Percentiles rank a stretch among this genome's conserved stretches.
Evolutionary conservation across 2,888 invertebrate species (phyloP).

Genomic region (Sussaba pulchella): DNA sequence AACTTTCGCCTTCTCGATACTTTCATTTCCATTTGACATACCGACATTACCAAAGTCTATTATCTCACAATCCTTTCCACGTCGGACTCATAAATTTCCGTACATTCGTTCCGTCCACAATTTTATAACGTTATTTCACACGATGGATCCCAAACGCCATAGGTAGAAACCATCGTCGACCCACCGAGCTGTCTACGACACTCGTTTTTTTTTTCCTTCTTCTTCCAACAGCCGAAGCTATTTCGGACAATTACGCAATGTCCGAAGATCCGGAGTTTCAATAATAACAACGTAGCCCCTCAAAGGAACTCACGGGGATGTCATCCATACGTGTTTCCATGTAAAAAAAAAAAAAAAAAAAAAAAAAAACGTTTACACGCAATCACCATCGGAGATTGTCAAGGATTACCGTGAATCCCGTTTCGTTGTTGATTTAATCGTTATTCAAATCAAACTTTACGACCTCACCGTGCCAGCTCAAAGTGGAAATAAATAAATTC

Average conservation of each 20-base stretch:
- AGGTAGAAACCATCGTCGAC: neutral
- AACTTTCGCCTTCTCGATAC: constrained; percentile 53
- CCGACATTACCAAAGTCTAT: constrained; percentile 17
- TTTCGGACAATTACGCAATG: constrained; percentile 57
- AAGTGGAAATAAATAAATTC: constrained; percentile 40
- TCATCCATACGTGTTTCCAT: too few species aligned
- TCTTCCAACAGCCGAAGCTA: constrained; percentile 49
- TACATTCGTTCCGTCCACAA: too few species aligned
- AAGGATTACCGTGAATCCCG: constrained; percentile 59
- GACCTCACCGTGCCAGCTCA: constrained; percentile 5
- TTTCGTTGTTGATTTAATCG: constrained; percentile 62
- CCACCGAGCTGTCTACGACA: neutral
- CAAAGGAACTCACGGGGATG: too few species aligned
- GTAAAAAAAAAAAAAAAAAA: too few species aligned
- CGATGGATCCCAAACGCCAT: too few species aligned
- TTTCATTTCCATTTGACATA: constrained; percentile 52
- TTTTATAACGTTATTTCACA: too few species aligned
- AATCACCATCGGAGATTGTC: neutral
- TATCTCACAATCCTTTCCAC: neutral
- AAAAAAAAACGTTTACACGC: too few species aligned
- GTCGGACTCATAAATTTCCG: too few species aligned
- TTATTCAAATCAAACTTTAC: constrained; percentile 59
- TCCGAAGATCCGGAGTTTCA: constrained; percentile 54
- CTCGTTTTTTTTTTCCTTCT: constrained; percentile 40
- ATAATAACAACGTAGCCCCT: constrained; percentile 13